Conservation (phyloP, 2,113 vertebrate genomes). For the Cacatua alba region DNA sequence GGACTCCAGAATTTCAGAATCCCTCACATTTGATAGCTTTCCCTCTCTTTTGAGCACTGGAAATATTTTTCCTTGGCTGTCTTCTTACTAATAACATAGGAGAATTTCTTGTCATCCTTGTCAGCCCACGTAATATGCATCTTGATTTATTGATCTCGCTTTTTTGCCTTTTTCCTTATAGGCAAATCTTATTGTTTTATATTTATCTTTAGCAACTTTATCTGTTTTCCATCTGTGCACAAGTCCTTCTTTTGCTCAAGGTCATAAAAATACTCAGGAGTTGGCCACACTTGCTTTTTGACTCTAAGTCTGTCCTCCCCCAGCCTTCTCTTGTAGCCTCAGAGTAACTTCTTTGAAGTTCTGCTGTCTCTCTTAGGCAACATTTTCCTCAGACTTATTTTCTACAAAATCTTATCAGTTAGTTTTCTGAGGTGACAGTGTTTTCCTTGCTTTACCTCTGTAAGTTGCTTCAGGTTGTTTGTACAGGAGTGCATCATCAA, state of each 20-base stretch:
- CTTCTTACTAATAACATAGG: background rate
- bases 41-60: background rate
- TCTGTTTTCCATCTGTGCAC: background rate
- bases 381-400: background rate
- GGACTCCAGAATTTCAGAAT: background rate
- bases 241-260: background rate
- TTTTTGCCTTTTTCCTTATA: background rate
- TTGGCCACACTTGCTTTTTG: background rate
- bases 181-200: background rate
- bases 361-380: background rate
- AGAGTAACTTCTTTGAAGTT: background rate
- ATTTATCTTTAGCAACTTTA: background rate
- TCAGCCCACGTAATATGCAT: background rate
- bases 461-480: background rate
- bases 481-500: background rate
- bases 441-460: constrained; percentile 3
- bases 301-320: background rate
- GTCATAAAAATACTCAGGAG: background rate
- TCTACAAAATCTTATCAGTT: background rate
- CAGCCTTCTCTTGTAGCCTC: background rate
- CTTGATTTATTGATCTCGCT: background rate
- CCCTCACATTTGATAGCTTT: background rate
- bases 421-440: background rate
- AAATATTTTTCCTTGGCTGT: background rate
- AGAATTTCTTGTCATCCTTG: background rate